Conservation (phyloP, 1,140 invertebrate genomes). For the Neodiprion lecontei region DNA sequence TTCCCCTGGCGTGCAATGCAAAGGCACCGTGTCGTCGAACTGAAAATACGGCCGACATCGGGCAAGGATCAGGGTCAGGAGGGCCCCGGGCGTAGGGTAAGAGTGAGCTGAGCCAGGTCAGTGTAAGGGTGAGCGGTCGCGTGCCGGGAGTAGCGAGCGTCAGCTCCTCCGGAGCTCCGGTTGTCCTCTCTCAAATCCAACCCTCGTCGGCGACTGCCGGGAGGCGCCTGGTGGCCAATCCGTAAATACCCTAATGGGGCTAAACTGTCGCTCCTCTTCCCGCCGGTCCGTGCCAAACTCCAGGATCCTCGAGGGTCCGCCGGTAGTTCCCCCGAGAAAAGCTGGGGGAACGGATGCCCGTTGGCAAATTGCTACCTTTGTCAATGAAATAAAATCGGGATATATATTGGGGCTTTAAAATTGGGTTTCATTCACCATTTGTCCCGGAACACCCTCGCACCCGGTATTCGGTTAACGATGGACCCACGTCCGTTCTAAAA, state of each 20-base stretch:
- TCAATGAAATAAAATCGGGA: conserved; percentile 5
- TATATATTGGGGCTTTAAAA: background rate
- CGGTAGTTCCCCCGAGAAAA: background rate
- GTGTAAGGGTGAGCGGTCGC: conserved; percentile 29
- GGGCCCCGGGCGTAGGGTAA: background rate
- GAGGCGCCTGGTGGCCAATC: conserved; percentile 29
- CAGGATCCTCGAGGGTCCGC: background rate
- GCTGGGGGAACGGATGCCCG: background rate
- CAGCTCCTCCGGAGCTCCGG: conserved; percentile 29
- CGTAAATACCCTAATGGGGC: conserved; percentile 57
- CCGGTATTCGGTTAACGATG: conserved; percentile 1
- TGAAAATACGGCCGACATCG: background rate
- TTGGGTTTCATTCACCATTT: conserved; percentile 5
- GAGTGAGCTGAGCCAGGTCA: conserved; percentile 19
- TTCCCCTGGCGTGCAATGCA: background rate
- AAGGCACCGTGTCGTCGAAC: background rate
- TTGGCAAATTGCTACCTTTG: conserved; percentile 5
- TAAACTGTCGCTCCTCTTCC: conserved; percentile 47
- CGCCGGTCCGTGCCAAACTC: background rate
- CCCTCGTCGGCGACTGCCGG: background rate
- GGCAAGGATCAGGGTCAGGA: background rate
- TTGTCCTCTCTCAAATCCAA: conserved; percentile 16
- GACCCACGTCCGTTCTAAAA: conserved; percentile 17
- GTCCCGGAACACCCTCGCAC: background rate
- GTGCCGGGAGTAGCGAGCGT: conserved; percentile 29